A percentile compares a stretch with the other conserved stretches of the same genome.
These are phyloP conservation scores for Neotoxoptera formosana DNA, from an alignment of 1,140 invertebrate species.

Conservation along the genomic window DNA sequence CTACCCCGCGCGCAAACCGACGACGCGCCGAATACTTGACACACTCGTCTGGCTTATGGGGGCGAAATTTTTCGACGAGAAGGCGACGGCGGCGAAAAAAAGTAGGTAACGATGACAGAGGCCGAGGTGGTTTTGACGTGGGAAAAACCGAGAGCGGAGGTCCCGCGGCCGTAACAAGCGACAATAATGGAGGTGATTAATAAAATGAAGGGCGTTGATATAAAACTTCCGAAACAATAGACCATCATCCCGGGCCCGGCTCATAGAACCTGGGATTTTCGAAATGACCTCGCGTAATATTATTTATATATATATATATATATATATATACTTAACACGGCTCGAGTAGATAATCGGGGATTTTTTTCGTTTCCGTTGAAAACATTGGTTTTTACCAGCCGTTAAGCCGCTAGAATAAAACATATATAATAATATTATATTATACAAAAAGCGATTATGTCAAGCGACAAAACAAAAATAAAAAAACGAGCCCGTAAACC, in stretches of 20 bases:
- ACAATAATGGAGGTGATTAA: slow-evolving; percentile 47
- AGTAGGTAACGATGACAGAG: slow-evolving; percentile 1
- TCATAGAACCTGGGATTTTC: slow-evolving; percentile 22
- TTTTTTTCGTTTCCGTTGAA: background rate
- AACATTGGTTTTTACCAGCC: slow-evolving; percentile 13
- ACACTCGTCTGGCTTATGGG: slow-evolving; percentile 45
- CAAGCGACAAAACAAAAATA: background rate
- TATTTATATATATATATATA: background rate
- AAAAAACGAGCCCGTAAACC: background rate
- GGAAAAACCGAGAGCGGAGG: slow-evolving; percentile 3
- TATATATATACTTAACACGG: background rate
- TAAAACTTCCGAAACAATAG: slow-evolving; percentile 47
- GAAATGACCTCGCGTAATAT: slow-evolving; percentile 3
- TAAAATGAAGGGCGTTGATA: slow-evolving; percentile 33
- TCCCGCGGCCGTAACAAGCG: slow-evolving; percentile 26
- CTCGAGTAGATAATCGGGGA: background rate
- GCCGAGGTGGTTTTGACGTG: slow-evolving; percentile 42
- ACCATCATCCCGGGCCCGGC: background rate
- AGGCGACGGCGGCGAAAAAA: background rate
- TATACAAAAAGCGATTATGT: background rate
- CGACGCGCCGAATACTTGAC: slow-evolving; percentile 52
- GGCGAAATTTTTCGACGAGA: background rate
- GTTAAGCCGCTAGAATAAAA: background rate
- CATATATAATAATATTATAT: background rate
- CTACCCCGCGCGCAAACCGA: slow-evolving; percentile 40